Conservation (phyloP, 2,797 vertebrate genomes). For the Florisuga fusca region DNA sequence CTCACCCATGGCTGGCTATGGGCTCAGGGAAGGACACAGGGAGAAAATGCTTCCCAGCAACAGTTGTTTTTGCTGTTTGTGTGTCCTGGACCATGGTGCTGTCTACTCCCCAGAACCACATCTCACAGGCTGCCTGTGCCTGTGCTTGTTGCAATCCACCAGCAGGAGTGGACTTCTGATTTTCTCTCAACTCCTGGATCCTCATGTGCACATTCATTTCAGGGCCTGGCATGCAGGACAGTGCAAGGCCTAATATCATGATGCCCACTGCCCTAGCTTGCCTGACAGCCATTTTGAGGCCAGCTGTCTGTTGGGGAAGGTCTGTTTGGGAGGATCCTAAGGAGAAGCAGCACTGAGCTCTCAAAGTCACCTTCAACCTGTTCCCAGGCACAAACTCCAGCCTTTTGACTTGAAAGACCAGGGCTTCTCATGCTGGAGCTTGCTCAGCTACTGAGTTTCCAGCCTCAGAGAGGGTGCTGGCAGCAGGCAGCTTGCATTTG, state of each 20-base stretch:
- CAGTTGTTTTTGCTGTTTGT: not conserved
- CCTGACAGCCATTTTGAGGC: not conserved
- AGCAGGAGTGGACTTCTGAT: not conserved
- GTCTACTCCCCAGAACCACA: not conserved
- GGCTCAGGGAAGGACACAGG: not conserved
- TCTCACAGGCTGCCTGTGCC: accelerated
- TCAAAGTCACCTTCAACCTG: not conserved
- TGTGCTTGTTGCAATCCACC: not conserved
- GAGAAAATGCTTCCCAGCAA: not conserved
- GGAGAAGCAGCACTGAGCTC: not conserved
- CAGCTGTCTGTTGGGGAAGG: not conserved
- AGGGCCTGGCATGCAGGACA: not conserved
- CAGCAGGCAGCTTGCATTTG: not conserved
- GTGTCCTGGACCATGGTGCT: not conserved
- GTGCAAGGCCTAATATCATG: not conserved
- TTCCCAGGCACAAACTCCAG: not conserved
- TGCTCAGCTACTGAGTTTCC: not conserved
- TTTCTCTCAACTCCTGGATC: not conserved
- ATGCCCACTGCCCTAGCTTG: not conserved
- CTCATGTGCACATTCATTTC: not conserved
- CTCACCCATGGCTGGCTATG: not conserved
- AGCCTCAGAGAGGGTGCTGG: not conserved
- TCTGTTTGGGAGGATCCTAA: not conserved
- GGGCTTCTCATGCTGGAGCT: not conserved
- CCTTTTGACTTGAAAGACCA: not conserved